Evolutionary conservation across 2,113 vertebrate species (phyloP).

Genomic region (Sus scrofa): DNA sequence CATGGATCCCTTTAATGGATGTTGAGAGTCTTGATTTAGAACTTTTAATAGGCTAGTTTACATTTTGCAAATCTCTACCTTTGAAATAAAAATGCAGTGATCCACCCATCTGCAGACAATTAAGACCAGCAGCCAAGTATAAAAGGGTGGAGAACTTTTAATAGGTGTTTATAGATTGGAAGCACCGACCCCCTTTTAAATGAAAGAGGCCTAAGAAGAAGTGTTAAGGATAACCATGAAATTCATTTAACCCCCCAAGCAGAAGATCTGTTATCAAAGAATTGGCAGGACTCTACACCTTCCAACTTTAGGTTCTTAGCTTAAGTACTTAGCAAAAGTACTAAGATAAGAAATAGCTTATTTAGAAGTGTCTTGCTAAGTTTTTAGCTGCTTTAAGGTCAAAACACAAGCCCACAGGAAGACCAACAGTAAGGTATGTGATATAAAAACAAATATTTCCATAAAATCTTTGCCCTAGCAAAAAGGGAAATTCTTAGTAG

Average conservation of each 20-base stretch:
- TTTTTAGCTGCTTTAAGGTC: constrained; percentile 81
- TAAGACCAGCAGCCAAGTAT: constrained; percentile 85
- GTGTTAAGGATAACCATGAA: constrained; percentile 83
- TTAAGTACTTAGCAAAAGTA: constrained; percentile 66
- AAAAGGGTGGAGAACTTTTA: constrained; percentile 88
- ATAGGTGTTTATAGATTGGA: constrained; percentile 88
- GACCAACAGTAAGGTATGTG: constrained; percentile 82
- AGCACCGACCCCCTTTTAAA: constrained; percentile 85
- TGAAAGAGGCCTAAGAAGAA: constrained; percentile 85
- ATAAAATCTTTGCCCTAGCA: constrained; percentile 83
- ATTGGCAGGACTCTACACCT: constrained; percentile 72
- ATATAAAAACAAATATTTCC: constrained; percentile 87
- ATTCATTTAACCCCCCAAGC: constrained; percentile 82
- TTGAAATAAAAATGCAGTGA: constrained; percentile 85
- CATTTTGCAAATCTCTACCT: constrained; percentile 85
- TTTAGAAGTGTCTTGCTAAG: constrained; percentile 72
- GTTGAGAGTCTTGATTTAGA: constrained; percentile 71
- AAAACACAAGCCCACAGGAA: constrained; percentile 83
- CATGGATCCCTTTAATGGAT: constrained; percentile 75
- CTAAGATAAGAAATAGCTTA: constrained; percentile 76
- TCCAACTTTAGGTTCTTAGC: constrained; percentile 68
- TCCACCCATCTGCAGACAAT: constrained; percentile 87
- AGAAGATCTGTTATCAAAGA: constrained; percentile 80
- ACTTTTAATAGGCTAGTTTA: constrained; percentile 77
- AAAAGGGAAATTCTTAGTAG: constrained; percentile 87